Base-by-base conservation (phyloP, 2,113 vertebrate genomes). In the Anas platyrhynchos region DNA sequence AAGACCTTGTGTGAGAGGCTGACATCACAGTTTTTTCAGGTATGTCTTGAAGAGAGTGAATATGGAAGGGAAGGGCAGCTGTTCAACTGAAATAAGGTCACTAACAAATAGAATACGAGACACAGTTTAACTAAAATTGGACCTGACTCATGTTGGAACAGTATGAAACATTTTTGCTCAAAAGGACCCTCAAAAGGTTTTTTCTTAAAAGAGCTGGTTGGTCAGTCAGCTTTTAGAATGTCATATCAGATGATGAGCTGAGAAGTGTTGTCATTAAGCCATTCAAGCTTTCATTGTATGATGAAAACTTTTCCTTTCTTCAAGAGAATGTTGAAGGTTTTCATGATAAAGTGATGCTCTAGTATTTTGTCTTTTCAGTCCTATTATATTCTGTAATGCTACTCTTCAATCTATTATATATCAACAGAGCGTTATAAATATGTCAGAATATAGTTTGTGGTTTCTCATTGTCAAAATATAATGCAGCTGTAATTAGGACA, bases 51-150 rank as follows among this genome's bases (percentile, higher is more conserved):
- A 91, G 6, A 95, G 87, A 83, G 41, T 83, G 89, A 92, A 76
- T 93, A 76, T 88, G 67, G 93, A 89, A 89, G 32, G 38, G 55
- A 95, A 95, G 88, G 94, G 72, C 93, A 95, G 82, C 87, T 91
- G 87, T 95, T 91, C 78, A 31, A 91, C 76, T 88, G 78, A 96
- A 96, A 96, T 91, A 96, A 96, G 96, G 95, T 96, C 95, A 95
- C 71, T 68, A 93, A 55, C 52, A 12, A 93, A 94, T 55, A 91
- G 85, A 95, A 94, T 93, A 86, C 46, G 16, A 96, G 89, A 62
- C 86, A 88, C 25, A 69, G 81, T 85, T 95, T 76, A 87, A 90
- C 93, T 94, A 93, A 96, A 94, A 92, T 83, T 94, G 84, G 72
- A 82, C 91, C 87, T 96, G 84, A 96, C 78, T 97, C 94, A 95